Percentiles rank a stretch among this genome's conserved stretches.
Conservation (phyloP, 2,888 invertebrate species). For the Cenopis cana region DNA sequence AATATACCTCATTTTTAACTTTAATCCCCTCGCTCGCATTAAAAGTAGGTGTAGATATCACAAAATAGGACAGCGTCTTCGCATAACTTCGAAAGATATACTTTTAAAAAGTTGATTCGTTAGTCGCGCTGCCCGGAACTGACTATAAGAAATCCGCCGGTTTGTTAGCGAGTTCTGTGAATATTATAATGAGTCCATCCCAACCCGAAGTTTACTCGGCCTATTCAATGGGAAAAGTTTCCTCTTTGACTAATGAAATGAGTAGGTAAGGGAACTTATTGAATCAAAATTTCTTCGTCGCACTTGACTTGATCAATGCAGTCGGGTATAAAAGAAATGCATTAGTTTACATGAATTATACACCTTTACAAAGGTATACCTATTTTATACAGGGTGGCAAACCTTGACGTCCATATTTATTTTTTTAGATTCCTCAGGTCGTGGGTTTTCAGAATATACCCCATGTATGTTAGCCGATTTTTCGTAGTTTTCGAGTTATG, state of each 20-base stretch:
- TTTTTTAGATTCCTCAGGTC: no score
- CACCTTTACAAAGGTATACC: not conserved
- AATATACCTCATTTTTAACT: not conserved
- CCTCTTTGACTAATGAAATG: slow-evolving; percentile 58
- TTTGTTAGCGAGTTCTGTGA: slow-evolving; percentile 69
- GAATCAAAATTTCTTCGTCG: slow-evolving; percentile 22
- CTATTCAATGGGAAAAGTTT: slow-evolving; percentile 52
- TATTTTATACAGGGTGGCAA: no score
- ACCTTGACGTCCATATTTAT: no score
- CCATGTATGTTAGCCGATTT: no score
- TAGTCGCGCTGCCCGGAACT: slow-evolving; percentile 58
- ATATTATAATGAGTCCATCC: slow-evolving; percentile 63
- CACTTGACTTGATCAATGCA: slow-evolving; percentile 4
- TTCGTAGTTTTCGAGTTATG: no score
- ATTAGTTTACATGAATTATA: not conserved
- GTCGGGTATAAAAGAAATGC: not conserved
- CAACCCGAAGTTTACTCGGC: slow-evolving; percentile 22
- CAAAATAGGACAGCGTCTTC: slow-evolving; percentile 33
- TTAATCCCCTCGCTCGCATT: not conserved
- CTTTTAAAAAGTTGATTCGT: slow-evolving; percentile 67
- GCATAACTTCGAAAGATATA: slow-evolving; percentile 48
- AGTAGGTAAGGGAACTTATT: slow-evolving; percentile 48
- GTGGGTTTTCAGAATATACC: no score
- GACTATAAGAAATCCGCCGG: slow-evolving; percentile 55
- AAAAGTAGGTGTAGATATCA: not conserved